A percentile compares a stretch with the other conserved stretches of the same genome.
phyloP scores from a whole-genome alignment of 2,113 vertebrate species.

The Corvus hawaiiensis region DNA sequence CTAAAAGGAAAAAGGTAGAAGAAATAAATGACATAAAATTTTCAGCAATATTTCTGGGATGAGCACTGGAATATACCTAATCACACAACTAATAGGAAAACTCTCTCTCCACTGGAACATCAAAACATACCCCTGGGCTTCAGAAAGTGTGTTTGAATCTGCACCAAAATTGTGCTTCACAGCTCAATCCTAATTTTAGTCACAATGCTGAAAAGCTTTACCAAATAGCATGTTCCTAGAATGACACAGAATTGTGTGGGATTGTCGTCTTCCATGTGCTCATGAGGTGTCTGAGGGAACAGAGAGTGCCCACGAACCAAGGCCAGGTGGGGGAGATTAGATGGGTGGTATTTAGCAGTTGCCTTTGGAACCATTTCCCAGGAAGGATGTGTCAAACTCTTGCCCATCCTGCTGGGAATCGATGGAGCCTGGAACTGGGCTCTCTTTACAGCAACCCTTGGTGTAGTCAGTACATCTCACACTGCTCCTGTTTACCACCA shows the following conservation, averaged over 20 bases:
- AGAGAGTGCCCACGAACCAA: not conserved
- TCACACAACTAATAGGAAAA: not conserved
- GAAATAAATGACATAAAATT: not conserved
- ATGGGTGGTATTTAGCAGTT: not conserved
- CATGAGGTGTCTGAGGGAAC: not conserved
- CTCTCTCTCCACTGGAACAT: not conserved
- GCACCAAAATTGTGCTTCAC: not conserved
- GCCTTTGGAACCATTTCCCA: not conserved
- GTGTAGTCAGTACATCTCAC: not conserved
- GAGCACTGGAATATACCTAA: not conserved
- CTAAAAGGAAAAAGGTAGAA: not conserved
- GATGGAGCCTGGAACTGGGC: not conserved
- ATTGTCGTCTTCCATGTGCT: not conserved
- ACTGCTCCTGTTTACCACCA: not conserved
- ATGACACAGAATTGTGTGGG: not conserved
- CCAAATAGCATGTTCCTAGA: not conserved
- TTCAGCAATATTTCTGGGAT: not conserved
- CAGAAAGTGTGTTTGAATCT: not conserved
- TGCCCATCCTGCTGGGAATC: not conserved
- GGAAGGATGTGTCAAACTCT: not conserved
- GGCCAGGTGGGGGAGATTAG: not conserved
- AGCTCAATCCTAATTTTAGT: not conserved
- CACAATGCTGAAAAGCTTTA: not conserved
- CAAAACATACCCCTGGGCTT: not conserved
- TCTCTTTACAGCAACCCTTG: not conserved